phyloP scores from a whole-genome alignment of 1,140 invertebrate species.

The Riptortus pedestris region DNA sequence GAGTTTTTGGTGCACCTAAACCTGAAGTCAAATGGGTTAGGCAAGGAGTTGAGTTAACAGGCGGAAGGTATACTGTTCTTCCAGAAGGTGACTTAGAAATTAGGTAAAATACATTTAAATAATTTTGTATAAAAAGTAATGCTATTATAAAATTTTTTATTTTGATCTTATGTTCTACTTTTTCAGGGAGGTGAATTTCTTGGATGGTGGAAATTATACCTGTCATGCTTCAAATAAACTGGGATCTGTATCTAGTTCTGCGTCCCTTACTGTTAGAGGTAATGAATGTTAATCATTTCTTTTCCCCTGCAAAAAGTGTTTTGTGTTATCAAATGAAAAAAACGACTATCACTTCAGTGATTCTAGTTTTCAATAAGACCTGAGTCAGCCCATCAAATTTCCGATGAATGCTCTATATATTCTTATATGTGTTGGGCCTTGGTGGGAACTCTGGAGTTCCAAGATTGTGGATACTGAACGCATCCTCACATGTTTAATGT shows the following conservation, averaged over 20 bases:
- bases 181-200: conserved; percentile 58
- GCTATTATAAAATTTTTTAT: background rate
- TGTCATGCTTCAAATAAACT: conserved; percentile 92
- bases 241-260: conserved; percentile 63
- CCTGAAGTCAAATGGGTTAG: conserved; percentile 89
- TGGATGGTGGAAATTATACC: conserved; percentile 77
- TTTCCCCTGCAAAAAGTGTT: too few species aligned
- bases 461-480: too few species aligned
- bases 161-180: conserved; percentile 13
- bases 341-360: too few species aligned
- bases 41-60: conserved; percentile 69
- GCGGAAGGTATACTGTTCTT: conserved; percentile 62
- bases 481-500: too few species aligned
- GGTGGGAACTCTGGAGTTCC: too few species aligned
- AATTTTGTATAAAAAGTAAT: background rate
- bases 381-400: too few species aligned
- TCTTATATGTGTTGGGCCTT: too few species aligned
- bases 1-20: conserved; percentile 90
- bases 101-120: too few species aligned
- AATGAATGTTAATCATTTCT: conserved; percentile 7
- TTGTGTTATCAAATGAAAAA: too few species aligned
- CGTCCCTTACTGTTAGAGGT: conserved; percentile 71
- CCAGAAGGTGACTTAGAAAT: conserved; percentile 77
- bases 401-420: too few species aligned
- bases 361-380: too few species aligned